Evolutionary conservation across 2,888 invertebrate species (phyloP), one percentile per base, ranked within the genome.

Genomic region (Gortyna flavago): DNA sequence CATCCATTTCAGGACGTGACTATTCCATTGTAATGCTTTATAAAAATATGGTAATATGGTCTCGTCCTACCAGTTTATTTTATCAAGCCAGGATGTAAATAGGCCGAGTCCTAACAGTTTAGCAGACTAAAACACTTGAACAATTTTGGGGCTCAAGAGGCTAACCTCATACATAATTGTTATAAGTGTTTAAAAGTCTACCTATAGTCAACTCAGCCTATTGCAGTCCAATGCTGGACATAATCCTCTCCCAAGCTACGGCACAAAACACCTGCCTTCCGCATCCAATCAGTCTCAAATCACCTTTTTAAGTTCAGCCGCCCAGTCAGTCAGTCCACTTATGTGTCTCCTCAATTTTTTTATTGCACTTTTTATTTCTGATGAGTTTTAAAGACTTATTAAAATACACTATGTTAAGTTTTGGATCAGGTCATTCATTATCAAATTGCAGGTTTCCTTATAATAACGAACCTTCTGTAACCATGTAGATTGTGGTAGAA

Each of bases 31-130:
- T 61, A 70, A 72, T 57, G 35, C 6, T 57, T 6, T 57, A 79
- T 72, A 68, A 57, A 51, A 72, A 59, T 62, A 72, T 71, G 69
- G 25, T 72, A 57, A 71, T 70, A n/a, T 38, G 35, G 16, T 54
- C 59, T 65, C 16, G 54, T 72, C 72, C 18, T 61, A 66, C 38
- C n/a, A 61, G 61, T 74, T 71, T 64, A n/a, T 44, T 64, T 44
- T 57, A 61, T 32, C 2, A 65, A 48, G 35, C 11, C 57, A 62
- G 4, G 32, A 48, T 65, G 29, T 8, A 4, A 54, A 62, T 44
- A 44, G 44, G 21, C 35, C n/a, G 18, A 61, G n/a, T 61, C 21
- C 8, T 70, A 29, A n/a, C 38, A 62, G 18, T 16, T 29, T 21
- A 44, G 18, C 32, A 18, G 18, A 61, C 61, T 61, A 18, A 61